A percentile compares a stretch with the other conserved stretches of the same genome.
Evolutionary conservation across 1,140 invertebrate genomes (phyloP).

Genomic region (Zaprionus camerounensis): DNA sequence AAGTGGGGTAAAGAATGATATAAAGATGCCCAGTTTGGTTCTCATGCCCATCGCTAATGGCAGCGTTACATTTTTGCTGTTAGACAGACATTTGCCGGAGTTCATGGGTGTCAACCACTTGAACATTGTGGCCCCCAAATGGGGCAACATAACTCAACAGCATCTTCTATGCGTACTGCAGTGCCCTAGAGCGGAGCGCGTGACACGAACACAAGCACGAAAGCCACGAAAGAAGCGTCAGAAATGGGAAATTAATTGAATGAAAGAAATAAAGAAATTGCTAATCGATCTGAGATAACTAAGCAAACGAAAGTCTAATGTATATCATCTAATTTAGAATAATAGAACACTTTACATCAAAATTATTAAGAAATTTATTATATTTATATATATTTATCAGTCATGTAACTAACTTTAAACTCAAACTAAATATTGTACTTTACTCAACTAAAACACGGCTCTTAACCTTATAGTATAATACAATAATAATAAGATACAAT

Average conservation of each 20-base stretch:
- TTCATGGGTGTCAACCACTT: constrained; percentile 74
- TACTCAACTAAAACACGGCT: too few relatives aligned
- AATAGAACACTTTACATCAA: too few relatives aligned
- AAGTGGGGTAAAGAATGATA: not conserved
- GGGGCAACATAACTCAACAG: constrained; percentile 34
- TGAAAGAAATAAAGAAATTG: not conserved
- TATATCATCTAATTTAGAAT: too few relatives aligned
- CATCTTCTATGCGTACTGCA: constrained; percentile 12
- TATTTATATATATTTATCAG: too few relatives aligned
- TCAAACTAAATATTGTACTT: too few relatives aligned
- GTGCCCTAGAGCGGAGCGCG: not conserved
- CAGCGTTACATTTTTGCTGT: constrained; percentile 44
- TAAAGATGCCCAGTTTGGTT: constrained; percentile 24
- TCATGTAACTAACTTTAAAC: too few relatives aligned
- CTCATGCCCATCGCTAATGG: constrained; percentile 47
- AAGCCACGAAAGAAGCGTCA: not conserved
- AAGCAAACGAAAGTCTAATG: too few relatives aligned
- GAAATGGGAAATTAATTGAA: not conserved
- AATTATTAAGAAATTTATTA: too few relatives aligned
- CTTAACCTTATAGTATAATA: too few relatives aligned
- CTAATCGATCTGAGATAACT: too few relatives aligned
- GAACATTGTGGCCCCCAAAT: constrained; percentile 50
- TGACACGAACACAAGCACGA: constrained; percentile 13
- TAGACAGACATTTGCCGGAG: constrained; percentile 48
- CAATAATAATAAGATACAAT: too few relatives aligned